Conservation (phyloP, 1,140 invertebrate genomes). For the Formica exsecta region DNA sequence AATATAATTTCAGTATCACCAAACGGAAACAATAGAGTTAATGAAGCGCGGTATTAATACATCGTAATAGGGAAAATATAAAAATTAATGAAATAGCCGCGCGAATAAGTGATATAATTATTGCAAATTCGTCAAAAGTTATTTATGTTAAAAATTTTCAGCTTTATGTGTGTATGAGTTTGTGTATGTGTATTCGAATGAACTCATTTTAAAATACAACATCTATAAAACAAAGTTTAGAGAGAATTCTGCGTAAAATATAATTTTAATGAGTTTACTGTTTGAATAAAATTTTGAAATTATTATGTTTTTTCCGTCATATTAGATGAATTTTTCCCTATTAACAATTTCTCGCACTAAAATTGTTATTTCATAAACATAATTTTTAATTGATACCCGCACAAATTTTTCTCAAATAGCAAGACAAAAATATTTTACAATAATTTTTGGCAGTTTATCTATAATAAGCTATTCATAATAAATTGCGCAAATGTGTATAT, state of each 20-base stretch:
- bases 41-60: background rate
- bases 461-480: background rate
- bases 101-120: background rate
- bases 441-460: background rate
- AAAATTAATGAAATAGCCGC: background rate
- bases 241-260: background rate
- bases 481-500: background rate
- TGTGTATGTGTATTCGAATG: background rate
- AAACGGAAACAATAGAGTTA: conserved; percentile 27
- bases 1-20: conserved; percentile 47
- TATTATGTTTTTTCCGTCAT: background rate
- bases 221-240: background rate
- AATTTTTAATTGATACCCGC: background rate
- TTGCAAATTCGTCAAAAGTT: background rate
- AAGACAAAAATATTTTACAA: background rate
- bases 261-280: background rate
- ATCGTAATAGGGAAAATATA: background rate
- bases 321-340: background rate
- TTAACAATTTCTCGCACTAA: background rate
- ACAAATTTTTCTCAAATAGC: background rate
- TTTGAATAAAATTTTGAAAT: background rate
- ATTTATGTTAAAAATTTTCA: background rate
- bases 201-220: background rate
- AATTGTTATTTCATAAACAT: background rate
- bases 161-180: no score